These are phyloP conservation scores for Odontophorus gujanensis DNA, from an alignment of 2,113 vertebrate genomes.

Conservation along the genomic window DNA sequence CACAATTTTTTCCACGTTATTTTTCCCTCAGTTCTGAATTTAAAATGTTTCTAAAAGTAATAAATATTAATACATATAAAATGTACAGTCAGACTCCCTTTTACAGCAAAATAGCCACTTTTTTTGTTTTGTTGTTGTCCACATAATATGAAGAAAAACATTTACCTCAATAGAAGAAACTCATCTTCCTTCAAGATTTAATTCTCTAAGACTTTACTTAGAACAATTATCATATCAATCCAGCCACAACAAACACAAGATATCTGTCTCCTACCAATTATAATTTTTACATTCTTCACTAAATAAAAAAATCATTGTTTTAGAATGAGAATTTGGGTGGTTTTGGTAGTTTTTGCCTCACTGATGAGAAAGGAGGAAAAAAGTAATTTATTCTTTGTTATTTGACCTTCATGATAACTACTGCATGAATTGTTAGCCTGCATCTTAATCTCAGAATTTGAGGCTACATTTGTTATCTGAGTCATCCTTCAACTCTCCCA, in stretches of 20 bases:
- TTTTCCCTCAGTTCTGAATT: conserved; percentile 51
- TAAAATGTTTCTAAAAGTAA: conserved; percentile 66
- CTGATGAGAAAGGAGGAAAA: background rate
- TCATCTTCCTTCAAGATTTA: background rate
- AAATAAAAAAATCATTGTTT: background rate
- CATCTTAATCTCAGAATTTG: background rate
- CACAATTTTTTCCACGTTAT: conserved; percentile 41
- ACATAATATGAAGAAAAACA: conserved; percentile 52
- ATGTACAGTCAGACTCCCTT: conserved; percentile 35
- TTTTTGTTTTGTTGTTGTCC: conserved; percentile 10
- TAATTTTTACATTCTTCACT: conserved; percentile 10
- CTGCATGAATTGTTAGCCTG: background rate
- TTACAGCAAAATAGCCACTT: conserved; percentile 53
- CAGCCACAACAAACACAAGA: conserved; percentile 18
- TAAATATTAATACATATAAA: conserved; percentile 64
- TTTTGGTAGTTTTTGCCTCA: background rate
- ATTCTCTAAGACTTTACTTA: conserved; percentile 46
- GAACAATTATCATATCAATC: conserved; percentile 19
- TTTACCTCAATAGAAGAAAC: conserved; percentile 19
- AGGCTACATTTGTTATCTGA: background rate
- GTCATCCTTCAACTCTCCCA: background rate
- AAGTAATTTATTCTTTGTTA: background rate
- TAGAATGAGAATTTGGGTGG: background rate
- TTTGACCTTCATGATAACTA: background rate
- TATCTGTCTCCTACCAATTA: background rate